Conservation (phyloP, 2,113 vertebrate genomes). For the Rissa tridactyla region DNA sequence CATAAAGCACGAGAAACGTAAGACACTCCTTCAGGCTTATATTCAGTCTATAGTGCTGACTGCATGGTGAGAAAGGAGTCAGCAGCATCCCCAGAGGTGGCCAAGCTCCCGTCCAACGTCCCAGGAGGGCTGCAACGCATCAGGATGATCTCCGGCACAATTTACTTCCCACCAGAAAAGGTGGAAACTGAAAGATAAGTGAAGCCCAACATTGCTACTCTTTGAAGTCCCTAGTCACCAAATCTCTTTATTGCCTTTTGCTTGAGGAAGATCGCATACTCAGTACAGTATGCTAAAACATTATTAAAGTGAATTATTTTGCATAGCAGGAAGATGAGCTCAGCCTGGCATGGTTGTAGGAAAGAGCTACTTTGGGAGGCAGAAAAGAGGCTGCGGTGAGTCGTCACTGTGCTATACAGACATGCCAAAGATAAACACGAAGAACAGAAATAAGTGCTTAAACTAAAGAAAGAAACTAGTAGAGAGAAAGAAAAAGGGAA, state of each 20-base stretch:
- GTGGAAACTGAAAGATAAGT: not conserved
- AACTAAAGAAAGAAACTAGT: not conserved
- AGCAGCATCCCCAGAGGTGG: not conserved
- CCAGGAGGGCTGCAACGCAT: not conserved
- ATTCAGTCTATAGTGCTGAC: not conserved
- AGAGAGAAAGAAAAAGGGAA: not conserved
- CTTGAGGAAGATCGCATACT: not conserved
- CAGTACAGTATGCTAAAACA: not conserved
- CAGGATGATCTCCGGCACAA: not conserved
- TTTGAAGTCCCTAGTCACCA: not conserved
- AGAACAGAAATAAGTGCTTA: not conserved
- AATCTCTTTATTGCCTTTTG: not conserved
- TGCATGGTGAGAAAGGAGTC: not conserved
- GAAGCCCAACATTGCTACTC: not conserved
- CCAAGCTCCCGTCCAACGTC: not conserved
- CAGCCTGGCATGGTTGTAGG: not conserved
- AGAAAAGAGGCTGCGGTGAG: not conserved
- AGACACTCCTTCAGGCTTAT: not conserved
- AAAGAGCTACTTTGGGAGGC: not conserved
- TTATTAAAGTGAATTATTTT: not conserved
- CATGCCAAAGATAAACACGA: not conserved
- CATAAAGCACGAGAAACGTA: not conserved
- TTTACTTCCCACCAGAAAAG: not conserved
- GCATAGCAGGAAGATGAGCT: not conserved
- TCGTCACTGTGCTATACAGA: not conserved